Evolutionary conservation across 2,797 vertebrate genomes (phyloP).

Genomic region (Coccyzus lansbergi): DNA sequence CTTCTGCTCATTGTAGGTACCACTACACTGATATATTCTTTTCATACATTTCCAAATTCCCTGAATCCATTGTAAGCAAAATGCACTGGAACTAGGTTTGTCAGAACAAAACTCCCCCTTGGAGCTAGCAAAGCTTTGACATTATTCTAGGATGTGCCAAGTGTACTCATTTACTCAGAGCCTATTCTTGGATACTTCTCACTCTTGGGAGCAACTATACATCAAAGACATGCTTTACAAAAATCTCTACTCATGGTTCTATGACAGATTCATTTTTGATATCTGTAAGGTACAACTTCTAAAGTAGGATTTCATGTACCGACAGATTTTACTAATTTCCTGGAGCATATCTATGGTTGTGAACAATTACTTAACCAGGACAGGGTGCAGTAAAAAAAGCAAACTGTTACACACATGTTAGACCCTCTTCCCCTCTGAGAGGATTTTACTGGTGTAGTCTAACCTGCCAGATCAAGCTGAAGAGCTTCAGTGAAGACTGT

Average conservation of each 20-base stretch:
- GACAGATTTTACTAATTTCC: conserved; percentile 52
- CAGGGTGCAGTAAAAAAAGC: neutral
- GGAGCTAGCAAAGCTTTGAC: neutral
- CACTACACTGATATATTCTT: conserved; percentile 7
- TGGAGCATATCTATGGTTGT: neutral
- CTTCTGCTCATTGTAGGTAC: neutral
- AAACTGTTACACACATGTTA: neutral
- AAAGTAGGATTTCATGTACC: conserved; percentile 28
- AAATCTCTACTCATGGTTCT: conserved; percentile 16
- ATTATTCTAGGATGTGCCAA: conserved; percentile 28
- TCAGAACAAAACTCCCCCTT: conserved; percentile 47
- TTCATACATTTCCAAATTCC: conserved; percentile 39
- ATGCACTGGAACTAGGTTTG: neutral
- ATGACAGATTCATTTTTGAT: conserved; percentile 66
- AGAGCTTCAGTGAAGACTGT: neutral
- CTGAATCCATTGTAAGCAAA: neutral
- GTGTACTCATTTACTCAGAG: conserved; percentile 12
- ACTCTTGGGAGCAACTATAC: conserved; percentile 26
- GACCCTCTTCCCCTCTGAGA: neutral
- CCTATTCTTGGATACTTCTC: neutral
- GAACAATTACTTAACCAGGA: conserved; percentile 15
- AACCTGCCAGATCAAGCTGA: neutral
- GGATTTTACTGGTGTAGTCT: neutral
- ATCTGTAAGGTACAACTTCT: conserved; percentile 12
- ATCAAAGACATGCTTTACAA: conserved; percentile 55